phyloP scores from a whole-genome alignment of 2,113 vertebrate genomes.

The Pagrus major region DNA sequence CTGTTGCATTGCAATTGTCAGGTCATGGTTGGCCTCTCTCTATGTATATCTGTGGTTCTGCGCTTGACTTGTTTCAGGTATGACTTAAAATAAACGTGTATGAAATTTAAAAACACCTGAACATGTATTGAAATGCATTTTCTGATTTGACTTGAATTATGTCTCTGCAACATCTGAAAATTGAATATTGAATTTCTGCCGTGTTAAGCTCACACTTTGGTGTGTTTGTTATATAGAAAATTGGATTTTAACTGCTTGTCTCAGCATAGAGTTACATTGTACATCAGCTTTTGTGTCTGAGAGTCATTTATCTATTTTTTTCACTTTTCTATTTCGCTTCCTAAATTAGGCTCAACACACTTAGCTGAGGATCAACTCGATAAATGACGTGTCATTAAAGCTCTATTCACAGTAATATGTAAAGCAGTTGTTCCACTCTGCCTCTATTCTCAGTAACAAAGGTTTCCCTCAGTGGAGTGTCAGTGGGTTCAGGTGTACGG shows the following conservation, averaged over 20 bases:
- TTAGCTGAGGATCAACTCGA: background rate
- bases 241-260: slow-evolving; percentile 10
- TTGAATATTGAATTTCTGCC: background rate
- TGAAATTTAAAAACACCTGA: background rate
- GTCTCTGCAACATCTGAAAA: background rate
- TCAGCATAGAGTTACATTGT: background rate
- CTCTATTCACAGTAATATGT: background rate
- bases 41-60: no score
- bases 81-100: background rate
- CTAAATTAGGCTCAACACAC: background rate
- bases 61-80: background rate
- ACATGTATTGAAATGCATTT: background rate
- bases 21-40: background rate
- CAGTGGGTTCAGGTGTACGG: slow-evolving; percentile 25
- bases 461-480: slow-evolving; percentile 10
- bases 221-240: background rate
- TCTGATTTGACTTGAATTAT: background rate
- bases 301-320: slow-evolving; percentile 1
- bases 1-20: background rate
- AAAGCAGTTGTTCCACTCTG: background rate
- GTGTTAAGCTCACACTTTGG: background rate
- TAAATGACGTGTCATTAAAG: slow-evolving; percentile 23
- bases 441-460: slow-evolving; percentile 18
- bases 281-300: background rate
- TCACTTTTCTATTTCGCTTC: slow-evolving; percentile 2